These are phyloP conservation scores for Oreochromis grahami DNA, from an alignment of 2,797 vertebrate species.

Conservation along the genomic window DNA sequence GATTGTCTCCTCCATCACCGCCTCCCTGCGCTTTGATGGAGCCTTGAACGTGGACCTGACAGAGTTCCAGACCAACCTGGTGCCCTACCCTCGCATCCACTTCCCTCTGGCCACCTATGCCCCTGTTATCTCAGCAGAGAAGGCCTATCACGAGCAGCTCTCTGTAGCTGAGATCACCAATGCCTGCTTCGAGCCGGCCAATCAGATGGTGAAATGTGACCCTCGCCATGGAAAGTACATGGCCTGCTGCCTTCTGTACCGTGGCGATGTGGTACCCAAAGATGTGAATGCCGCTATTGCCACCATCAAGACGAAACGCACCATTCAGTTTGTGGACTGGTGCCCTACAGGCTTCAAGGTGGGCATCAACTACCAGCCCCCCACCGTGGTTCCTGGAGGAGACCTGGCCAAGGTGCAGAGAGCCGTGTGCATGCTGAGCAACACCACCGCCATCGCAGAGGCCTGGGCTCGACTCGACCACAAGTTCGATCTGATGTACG, in stretches of 20 bases:
- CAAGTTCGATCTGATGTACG: conserved; percentile 79
- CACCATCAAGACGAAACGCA: no score
- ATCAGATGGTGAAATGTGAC: conserved; percentile 74
- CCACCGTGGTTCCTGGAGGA: conserved; percentile 43
- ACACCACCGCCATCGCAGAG: conserved; percentile 78
- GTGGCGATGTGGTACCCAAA: not conserved
- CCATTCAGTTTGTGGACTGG: no score
- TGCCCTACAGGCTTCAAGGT: no score
- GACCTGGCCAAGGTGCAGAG: conserved; percentile 90
- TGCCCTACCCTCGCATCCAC: conserved; percentile 79
- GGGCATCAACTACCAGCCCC: no score
- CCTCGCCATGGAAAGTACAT: not conserved
- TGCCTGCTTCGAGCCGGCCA: conserved; percentile 78
- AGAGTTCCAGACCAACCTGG: conserved; percentile 80
- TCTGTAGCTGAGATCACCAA: conserved; percentile 74
- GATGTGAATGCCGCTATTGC: not conserved
- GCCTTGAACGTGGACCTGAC: not conserved
- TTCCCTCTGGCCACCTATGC: conserved; percentile 78
- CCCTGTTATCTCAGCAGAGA: conserved; percentile 76
- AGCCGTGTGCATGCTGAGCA: conserved; percentile 87
- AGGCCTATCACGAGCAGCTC: conserved; percentile 77
- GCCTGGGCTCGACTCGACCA: conserved; percentile 76
- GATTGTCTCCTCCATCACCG: not conserved
- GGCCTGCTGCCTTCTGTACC: not conserved
- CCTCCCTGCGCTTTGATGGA: fast-evolving